These are phyloP conservation scores for Zapornia atra DNA, from an alignment of 2,113 vertebrate genomes.

Conservation along the genomic window DNA sequence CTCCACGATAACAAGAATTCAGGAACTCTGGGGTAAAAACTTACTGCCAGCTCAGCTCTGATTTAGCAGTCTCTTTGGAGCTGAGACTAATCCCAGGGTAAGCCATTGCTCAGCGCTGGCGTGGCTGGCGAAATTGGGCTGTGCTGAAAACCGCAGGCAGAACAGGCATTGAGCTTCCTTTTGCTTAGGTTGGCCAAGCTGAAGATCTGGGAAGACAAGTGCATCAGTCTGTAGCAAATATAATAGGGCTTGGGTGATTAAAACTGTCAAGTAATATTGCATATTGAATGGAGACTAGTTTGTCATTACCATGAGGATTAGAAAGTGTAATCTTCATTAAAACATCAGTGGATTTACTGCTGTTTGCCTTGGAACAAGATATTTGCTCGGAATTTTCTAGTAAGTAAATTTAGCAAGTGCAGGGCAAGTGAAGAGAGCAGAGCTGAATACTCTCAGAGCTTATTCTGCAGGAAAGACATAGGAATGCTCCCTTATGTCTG, in stretches of 20 bases:
- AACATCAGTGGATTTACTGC: conserved; percentile 24
- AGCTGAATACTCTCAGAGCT: background rate
- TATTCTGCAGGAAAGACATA: background rate
- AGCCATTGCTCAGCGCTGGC: background rate
- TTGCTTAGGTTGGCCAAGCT: background rate
- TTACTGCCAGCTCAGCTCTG: background rate
- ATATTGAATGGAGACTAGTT: background rate
- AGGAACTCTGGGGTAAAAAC: background rate
- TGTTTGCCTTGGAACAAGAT: background rate
- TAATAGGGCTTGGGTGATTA: background rate
- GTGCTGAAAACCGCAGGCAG: background rate
- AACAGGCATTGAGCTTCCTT: background rate
- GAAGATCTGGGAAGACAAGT: background rate
- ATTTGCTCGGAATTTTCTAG: background rate
- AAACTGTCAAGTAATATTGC: conserved; percentile 45
- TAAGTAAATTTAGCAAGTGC: conserved; percentile 6
- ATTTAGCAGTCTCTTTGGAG: background rate
- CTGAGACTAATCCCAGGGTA: background rate
- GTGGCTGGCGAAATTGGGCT: background rate
- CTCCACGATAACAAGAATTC: background rate
- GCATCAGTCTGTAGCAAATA: background rate
- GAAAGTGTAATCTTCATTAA: conserved; percentile 32
- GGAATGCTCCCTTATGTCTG: background rate
- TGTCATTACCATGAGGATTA: conserved; percentile 14
- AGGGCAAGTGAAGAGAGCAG: background rate